Base-by-base conservation (phyloP, 1,140 invertebrate species). In the Brachystomella parvula region DNA sequence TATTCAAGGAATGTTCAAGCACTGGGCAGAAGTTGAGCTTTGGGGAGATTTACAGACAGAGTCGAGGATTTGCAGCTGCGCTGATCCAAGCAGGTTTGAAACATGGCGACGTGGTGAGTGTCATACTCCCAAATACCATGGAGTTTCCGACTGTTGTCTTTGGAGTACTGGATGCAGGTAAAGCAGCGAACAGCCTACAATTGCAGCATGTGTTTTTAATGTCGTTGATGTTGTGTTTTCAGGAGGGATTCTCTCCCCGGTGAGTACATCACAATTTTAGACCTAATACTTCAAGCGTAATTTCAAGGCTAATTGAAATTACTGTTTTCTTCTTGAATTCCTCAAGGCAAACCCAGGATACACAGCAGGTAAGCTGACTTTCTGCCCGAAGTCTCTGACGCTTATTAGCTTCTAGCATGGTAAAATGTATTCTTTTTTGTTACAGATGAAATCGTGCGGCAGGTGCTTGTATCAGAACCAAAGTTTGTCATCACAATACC, bases 401-500 rank as follows among this genome's bases (percentile, higher is more conserved):
- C 39, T 44, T 9, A 12, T 44, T 44, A 12, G 9, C 24, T 56
- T 17, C 24, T 12, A 26, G 6, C 24, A 56, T 56, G 49, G 24
- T 56, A 56, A 17, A 56, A 56, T 24, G 6, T 17, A 44, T 47
- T 28, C 31, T 32, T 15, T 28, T 33, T 19, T 47, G n/a, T n/a
- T 63, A 35, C 32, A 92, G 90, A 87, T 68, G 90, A 94, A 81
- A 83, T 93, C 21, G 77, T 79, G 29, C 82, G 82, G 17, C 90
- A 92, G 76, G 72, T 94, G 29, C 75, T 79, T 64, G 80, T 84
- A 66, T 84, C 84, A 2, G 79, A 82, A 2, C 81, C 84, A 19
- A 87, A 86, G 76, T 83, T 82, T 6, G 77, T 92, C 3, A 81
- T 93, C 17, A 84, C 87, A 3, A 81, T 82, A 0, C 79, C 81